These are phyloP conservation scores for Carapus acus DNA, from an alignment of 2,797 vertebrate genomes.

Conservation along the genomic window DNA sequence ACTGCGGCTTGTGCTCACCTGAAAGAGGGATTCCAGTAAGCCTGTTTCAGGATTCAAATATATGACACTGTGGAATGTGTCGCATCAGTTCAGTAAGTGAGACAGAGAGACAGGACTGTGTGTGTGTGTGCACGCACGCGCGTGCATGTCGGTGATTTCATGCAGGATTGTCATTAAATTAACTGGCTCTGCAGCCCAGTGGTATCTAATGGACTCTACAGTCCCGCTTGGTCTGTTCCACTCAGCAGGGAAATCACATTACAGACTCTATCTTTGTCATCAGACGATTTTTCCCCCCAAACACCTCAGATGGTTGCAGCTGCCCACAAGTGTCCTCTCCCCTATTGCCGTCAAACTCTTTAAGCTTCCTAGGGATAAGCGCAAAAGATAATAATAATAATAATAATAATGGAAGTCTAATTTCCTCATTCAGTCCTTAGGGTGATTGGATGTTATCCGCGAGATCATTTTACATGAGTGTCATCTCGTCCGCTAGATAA, in stretches of 20 bases:
- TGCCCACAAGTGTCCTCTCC: background rate
- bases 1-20: slow-evolving; percentile 15
- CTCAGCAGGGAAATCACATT: slow-evolving; percentile 64
- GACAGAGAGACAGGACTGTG: too few species aligned
- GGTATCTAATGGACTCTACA: slow-evolving; percentile 64
- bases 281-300: slow-evolving; percentile 46
- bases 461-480: too few species aligned
- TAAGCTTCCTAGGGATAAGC: too few species aligned
- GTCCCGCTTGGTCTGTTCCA: slow-evolving; percentile 51
- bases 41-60: slow-evolving; percentile 27
- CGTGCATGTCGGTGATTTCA: slow-evolving; percentile 40
- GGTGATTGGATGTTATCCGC: too few species aligned
- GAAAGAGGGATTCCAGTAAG: slow-evolving; percentile 36
- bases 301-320: slow-evolving; percentile 45
- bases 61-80: background rate
- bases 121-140: slow-evolving; percentile 13
- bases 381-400: too few species aligned
- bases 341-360: too few species aligned
- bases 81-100: too few species aligned
- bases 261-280: slow-evolving; percentile 48
- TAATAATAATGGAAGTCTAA: too few species aligned
- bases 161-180: slow-evolving; percentile 62
- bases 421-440: too few species aligned
- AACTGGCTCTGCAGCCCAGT: slow-evolving; percentile 44
- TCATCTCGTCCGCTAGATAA: too few species aligned